These are phyloP conservation scores for Anticlea derivata DNA, from an alignment of 2,888 invertebrate species.

Conservation along the genomic window DNA sequence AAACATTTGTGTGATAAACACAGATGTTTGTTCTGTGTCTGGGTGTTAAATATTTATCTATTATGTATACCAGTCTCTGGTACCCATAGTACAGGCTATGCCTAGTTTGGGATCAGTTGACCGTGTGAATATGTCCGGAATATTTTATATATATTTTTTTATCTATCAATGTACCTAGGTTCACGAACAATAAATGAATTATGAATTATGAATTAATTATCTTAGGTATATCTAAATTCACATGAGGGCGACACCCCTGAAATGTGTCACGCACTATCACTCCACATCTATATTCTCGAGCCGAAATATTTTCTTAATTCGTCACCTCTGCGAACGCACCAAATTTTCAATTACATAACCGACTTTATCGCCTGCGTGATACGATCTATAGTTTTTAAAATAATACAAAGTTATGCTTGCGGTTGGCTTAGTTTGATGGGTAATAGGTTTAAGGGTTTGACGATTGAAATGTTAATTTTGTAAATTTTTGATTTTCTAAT, in stretches of 20 bases:
- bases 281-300: conserved; percentile 70
- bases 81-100: too few relatives aligned
- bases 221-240: too few relatives aligned
- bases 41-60: too few relatives aligned
- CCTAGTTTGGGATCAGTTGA: too few relatives aligned
- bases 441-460: conserved; percentile 10
- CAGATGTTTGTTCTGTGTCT: too few relatives aligned
- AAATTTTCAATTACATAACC: conserved; percentile 36
- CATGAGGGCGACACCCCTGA: conserved; percentile 56
- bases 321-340: conserved; percentile 65
- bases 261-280: conserved; percentile 71
- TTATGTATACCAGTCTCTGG: too few relatives aligned
- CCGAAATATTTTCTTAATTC: conserved; percentile 78
- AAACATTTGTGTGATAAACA: too few relatives aligned
- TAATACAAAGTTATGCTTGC: conserved; percentile 14
- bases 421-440: conserved; percentile 10
- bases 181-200: too few relatives aligned
- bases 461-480: conserved; percentile 26
- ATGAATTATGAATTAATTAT: too few relatives aligned
- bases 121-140: too few relatives aligned
- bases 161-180: too few relatives aligned
- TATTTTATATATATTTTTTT: too few relatives aligned
- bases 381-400: conserved; percentile 31
- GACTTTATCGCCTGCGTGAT: conserved; percentile 32
- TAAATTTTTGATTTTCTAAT: background rate